Evolutionary conservation across 2,113 vertebrate species (phyloP).

Genomic region (Micronycteris hirsuta): DNA sequence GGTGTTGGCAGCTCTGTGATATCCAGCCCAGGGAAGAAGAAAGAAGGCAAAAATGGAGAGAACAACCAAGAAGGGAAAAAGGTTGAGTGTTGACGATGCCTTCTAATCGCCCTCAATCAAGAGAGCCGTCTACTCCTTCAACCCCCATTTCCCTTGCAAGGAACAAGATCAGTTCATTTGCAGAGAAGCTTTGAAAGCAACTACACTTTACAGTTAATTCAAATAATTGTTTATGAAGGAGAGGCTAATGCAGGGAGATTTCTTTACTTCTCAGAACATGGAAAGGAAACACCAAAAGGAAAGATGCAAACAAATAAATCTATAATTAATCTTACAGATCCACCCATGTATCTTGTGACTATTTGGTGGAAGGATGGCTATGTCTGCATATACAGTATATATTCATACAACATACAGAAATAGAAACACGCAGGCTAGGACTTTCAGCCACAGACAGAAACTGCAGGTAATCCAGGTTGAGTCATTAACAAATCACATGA

Average conservation of each 20-base stretch:
- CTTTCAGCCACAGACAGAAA: conserved; percentile 16
- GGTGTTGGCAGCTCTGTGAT: neutral
- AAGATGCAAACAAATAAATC: neutral
- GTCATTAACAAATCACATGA: conserved; percentile 39
- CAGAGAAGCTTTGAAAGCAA: neutral
- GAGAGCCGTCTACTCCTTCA: neutral
- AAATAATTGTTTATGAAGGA: neutral
- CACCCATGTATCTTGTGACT: neutral
- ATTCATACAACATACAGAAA: neutral
- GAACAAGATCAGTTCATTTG: neutral
- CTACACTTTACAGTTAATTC: neutral
- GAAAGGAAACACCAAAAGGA: neutral
- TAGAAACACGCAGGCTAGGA: neutral
- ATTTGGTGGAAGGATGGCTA: neutral
- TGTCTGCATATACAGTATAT: neutral
- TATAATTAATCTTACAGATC: neutral
- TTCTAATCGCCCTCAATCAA: neutral
- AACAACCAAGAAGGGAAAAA: neutral
- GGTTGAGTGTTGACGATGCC: neutral
- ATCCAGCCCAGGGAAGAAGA: neutral
- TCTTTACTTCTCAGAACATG: conserved; percentile 19
- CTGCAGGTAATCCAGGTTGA: conserved; percentile 18
- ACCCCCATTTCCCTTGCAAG: neutral
- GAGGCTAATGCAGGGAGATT: neutral
- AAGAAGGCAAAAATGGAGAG: neutral